phyloP scores from a whole-genome alignment of 1,140 invertebrate species.

The Gonioctena quinquepunctata region DNA sequence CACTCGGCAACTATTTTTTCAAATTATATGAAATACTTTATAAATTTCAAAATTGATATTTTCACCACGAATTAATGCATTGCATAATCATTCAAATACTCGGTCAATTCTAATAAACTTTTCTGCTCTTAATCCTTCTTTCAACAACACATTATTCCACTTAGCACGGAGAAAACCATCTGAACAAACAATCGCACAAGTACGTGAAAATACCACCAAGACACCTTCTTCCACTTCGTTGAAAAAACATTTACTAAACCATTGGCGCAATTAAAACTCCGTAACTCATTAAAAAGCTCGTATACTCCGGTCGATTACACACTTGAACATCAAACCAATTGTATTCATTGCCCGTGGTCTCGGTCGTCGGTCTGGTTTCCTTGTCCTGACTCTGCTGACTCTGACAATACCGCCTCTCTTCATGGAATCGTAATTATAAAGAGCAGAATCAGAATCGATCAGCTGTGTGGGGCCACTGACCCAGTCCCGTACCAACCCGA shows the following conservation, averaged over 20 bases:
- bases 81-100: too few relatives aligned
- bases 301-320: not conserved
- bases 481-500: constrained; percentile 3
- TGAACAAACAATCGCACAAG: too few relatives aligned
- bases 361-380: not conserved
- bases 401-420: not conserved
- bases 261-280: not conserved
- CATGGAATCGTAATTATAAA: not conserved
- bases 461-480: constrained; percentile 16
- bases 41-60: too few relatives aligned
- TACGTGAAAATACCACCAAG: not conserved
- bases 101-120: too few relatives aligned
- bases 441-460: constrained; percentile 14
- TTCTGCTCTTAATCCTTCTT: too few relatives aligned
- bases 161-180: too few relatives aligned
- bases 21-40: too few relatives aligned
- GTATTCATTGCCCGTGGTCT: too few relatives aligned
- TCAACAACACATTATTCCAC: too few relatives aligned
- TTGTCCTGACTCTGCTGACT: too few relatives aligned
- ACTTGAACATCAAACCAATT: not conserved
- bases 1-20: too few relatives aligned
- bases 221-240: not conserved
- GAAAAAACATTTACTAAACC: not conserved
- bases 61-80: too few relatives aligned
- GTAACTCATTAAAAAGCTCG: not conserved